Percentiles rank a stretch among this genome's conserved stretches.
Conservation (phyloP, 2,888 invertebrate genomes). For the Antheraea yamamai region DNA sequence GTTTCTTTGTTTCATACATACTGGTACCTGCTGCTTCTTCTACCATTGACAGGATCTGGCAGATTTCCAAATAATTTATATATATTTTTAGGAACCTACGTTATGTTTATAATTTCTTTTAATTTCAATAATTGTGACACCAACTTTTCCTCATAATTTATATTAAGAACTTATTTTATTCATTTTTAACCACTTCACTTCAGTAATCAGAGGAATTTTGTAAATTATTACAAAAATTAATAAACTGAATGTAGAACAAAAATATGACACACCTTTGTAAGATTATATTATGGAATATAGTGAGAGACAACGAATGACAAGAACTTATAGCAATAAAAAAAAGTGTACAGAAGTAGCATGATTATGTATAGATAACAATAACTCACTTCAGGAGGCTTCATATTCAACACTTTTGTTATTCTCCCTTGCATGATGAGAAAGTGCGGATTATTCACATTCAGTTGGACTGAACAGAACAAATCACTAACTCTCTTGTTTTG, state of each 20-base stretch:
- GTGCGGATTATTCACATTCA: slow-evolving; percentile 99
- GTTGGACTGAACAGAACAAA: slow-evolving; percentile 96
- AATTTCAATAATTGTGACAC: no score
- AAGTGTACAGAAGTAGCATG: not conserved
- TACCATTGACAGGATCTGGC: slow-evolving; percentile 95
- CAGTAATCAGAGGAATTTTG: no score
- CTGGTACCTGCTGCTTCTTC: slow-evolving; percentile 99
- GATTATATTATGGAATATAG: not conserved
- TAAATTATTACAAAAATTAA: no score
- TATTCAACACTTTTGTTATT: slow-evolving; percentile 98
- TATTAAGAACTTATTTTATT: no score
- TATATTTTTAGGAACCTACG: not conserved
- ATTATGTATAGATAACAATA: not conserved
- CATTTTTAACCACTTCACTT: no score
- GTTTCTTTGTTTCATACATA: slow-evolving; percentile 97
- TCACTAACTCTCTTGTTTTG: slow-evolving; percentile 95
- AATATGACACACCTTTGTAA: no score
- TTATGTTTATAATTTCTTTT: no score
- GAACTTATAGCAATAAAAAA: not conserved
- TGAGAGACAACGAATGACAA: not conserved
- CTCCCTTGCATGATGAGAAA: slow-evolving; percentile 99
- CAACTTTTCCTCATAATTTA: no score
- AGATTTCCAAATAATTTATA: slow-evolving; percentile 20
- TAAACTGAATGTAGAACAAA: no score
- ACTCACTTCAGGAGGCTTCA: slow-evolving; percentile 97